phyloP scores from a whole-genome alignment of 2,888 invertebrate genomes.

The Dryococelus australis region DNA sequence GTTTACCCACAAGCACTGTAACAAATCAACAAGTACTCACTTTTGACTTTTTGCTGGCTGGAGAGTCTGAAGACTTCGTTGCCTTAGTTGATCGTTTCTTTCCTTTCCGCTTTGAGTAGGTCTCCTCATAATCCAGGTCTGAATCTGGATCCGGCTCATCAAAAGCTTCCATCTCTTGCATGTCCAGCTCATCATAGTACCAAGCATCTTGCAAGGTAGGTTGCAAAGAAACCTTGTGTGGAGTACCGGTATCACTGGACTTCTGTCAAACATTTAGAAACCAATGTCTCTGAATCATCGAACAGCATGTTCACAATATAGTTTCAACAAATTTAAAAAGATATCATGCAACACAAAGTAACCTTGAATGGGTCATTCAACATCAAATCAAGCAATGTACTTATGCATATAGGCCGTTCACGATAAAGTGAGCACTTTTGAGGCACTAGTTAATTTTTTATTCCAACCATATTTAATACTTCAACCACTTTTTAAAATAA shows the following conservation, averaged over 20 bases:
- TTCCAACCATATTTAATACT: too few species aligned
- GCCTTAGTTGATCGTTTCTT: conserved; percentile 61
- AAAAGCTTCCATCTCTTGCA: conserved; percentile 89
- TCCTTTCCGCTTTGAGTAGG: conserved; percentile 82
- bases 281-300: too few species aligned
- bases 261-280: background rate
- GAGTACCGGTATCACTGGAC: background rate
- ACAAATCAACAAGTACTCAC: background rate
- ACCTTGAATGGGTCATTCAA: too few species aligned
- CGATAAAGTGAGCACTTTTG: too few species aligned
- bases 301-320: too few species aligned
- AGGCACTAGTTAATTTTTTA: too few species aligned
- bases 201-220: conserved; percentile 70
- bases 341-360: too few species aligned
- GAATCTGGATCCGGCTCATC: conserved; percentile 93
- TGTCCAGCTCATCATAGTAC: conserved; percentile 89
- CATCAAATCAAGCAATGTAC: too few species aligned
- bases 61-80: conserved; percentile 58
- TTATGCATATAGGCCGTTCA: too few species aligned
- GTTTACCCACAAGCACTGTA: too few species aligned
- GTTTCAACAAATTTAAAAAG: too few species aligned
- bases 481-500: too few species aligned
- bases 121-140: conserved; percentile 91
- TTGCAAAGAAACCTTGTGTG: background rate
- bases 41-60: conserved; percentile 54